These are phyloP conservation scores for Germaria angustata DNA, from an alignment of 2,888 invertebrate genomes.

Conservation along the genomic window DNA sequence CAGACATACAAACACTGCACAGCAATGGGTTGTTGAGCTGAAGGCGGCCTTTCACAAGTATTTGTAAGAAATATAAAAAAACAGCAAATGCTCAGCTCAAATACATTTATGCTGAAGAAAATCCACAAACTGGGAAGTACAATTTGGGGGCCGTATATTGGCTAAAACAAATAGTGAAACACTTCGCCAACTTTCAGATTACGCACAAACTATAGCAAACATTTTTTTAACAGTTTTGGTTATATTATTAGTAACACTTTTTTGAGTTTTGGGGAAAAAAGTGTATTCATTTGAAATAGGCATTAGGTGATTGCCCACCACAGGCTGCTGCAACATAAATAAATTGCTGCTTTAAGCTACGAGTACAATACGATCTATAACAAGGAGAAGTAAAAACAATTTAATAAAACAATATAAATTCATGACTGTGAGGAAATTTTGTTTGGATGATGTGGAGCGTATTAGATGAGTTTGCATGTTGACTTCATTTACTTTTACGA, in stretches of 20 bases:
- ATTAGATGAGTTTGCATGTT: conserved; percentile 56
- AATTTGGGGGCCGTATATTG: conserved; percentile 43
- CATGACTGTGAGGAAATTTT: conserved; percentile 31
- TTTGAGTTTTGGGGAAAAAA: background rate
- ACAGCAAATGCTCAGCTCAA: conserved; percentile 9
- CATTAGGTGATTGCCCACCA: conserved; percentile 30
- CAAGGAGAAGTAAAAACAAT: background rate
- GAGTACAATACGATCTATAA: conserved; percentile 39
- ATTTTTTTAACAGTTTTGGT: background rate
- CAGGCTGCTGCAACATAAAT: conserved; percentile 44
- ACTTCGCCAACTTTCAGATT: conserved; percentile 23
- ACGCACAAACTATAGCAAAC: background rate
- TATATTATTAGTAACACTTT: background rate
- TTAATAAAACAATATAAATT: conserved; percentile 44
- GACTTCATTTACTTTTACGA: conserved; percentile 40
- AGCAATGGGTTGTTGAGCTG: conserved; percentile 47
- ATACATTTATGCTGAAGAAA: conserved; percentile 36
- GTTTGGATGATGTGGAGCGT: conserved; percentile 21
- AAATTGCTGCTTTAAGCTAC: conserved; percentile 56
- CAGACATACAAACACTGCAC: conserved; percentile 28
- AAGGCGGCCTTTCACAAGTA: conserved; percentile 46
- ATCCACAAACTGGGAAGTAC: conserved; percentile 42
- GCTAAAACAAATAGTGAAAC: conserved; percentile 8
- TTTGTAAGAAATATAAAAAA: conserved; percentile 1
- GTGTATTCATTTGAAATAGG: no score